These are phyloP conservation scores for Apeira syringaria DNA, from an alignment of 2,888 invertebrate species.

Conservation along the genomic window DNA sequence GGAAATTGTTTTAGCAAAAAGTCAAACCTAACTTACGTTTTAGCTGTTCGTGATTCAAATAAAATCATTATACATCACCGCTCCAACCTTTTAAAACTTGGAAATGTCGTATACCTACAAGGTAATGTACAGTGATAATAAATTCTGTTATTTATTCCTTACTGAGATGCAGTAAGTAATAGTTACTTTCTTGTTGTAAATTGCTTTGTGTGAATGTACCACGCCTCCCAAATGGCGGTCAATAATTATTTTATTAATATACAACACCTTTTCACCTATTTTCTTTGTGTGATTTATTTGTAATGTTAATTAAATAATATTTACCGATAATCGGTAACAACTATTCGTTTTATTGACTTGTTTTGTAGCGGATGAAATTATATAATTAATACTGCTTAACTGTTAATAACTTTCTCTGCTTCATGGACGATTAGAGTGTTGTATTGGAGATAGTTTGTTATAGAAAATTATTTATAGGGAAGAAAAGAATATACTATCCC, in stretches of 20 bases:
- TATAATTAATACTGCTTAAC: no score
- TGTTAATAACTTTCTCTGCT: no score
- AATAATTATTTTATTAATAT: constrained; percentile 77
- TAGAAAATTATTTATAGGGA: no score
- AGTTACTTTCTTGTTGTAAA: constrained; percentile 51
- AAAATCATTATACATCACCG: constrained; percentile 4
- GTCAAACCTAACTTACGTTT: constrained; percentile 48
- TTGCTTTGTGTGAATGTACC: constrained; percentile 68
- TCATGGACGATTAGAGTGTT: no score
- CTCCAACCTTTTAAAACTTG: neutral
- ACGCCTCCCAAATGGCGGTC: constrained; percentile 59
- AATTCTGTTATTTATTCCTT: constrained; percentile 6
- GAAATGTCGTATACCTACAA: neutral
- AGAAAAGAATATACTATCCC: no score
- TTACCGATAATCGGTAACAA: constrained; percentile 42
- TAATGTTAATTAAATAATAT: constrained; percentile 56
- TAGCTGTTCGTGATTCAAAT: constrained; percentile 49
- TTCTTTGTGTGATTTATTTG: constrained; percentile 59
- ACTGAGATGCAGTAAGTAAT: constrained; percentile 2
- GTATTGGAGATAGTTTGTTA: no score
- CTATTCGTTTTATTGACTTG: constrained; percentile 24
- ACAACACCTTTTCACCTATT: constrained; percentile 67
- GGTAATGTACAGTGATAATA: neutral
- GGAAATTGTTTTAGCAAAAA: constrained; percentile 63
- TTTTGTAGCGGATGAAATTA: neutral